Conservation (phyloP, 2,113 vertebrate species). For the Psittacula cyanocephala region DNA sequence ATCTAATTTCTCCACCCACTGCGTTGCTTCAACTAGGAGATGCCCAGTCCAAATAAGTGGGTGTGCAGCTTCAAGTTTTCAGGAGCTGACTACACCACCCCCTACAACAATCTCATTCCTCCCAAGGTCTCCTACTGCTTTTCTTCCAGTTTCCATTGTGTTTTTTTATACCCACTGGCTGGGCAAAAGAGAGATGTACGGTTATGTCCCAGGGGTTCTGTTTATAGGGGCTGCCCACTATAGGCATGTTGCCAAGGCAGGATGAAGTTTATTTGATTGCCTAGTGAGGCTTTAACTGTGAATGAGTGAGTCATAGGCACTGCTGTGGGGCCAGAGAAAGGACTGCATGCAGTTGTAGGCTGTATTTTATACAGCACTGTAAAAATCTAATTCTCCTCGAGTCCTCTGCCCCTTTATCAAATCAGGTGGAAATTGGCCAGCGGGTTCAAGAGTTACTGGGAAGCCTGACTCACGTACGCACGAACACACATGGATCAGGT, state of each 20-base stretch:
- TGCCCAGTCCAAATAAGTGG: not conserved
- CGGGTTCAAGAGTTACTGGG: not conserved
- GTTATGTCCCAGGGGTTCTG: not conserved
- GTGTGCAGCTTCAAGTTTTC: not conserved
- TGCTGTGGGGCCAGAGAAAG: constrained; percentile 6
- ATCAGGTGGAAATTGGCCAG: not conserved
- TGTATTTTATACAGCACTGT: not conserved
- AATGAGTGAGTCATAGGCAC: not conserved
- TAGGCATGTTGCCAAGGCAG: not conserved
- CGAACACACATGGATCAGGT: not conserved
- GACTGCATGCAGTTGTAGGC: not conserved
- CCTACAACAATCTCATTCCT: not conserved
- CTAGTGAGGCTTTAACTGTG: not conserved
- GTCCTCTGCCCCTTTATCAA: not conserved
- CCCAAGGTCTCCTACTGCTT: not conserved
- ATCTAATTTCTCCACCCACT: not conserved
- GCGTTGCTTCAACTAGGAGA: not conserved
- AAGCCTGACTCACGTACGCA: not conserved
- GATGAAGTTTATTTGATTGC: not conserved
- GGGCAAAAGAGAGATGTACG: not conserved
- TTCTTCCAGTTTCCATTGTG: not conserved
- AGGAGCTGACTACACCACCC: not conserved
- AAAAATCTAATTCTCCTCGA: not conserved
- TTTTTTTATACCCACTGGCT: not conserved
- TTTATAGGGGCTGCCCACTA: not conserved